Evolutionary conservation across 2,113 vertebrate species (phyloP).

Genomic region (Chunga burmeisteri): DNA sequence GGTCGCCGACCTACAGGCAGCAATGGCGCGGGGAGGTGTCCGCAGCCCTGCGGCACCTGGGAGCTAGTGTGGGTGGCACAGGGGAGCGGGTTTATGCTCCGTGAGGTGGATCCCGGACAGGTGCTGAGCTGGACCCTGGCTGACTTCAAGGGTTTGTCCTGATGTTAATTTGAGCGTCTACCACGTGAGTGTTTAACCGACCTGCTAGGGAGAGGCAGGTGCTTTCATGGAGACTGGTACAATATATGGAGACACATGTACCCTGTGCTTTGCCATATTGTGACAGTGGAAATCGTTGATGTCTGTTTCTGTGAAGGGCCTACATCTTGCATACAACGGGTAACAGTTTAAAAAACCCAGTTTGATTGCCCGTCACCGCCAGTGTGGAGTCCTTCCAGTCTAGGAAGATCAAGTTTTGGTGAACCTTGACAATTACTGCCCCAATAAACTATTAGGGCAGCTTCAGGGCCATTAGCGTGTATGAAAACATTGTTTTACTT

Average conservation of each 20-base stretch:
- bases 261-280: fast-evolving
- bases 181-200: background rate
- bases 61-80: fast-evolving
- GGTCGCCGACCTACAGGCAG: background rate
- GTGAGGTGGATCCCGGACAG: no score
- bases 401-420: background rate
- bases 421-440: background rate
- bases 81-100: no score
- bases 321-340: background rate
- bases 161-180: fast-evolving
- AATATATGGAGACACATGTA: background rate
- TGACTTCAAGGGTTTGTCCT: background rate
- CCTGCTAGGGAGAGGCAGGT: background rate
- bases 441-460: background rate
- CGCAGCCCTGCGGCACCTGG: background rate
- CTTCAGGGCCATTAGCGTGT: fast-evolving
- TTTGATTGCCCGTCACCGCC: background rate
- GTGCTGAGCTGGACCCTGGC: background rate
- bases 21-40: fast-evolving
- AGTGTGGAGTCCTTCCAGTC: background rate
- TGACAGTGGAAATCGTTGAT: background rate
- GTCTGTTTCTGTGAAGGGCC: background rate
- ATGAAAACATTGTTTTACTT: background rate
- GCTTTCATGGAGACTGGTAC: background rate
- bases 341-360: background rate